Percentiles rank a stretch among this genome's conserved stretches.
Conservation (phyloP, 2,113 vertebrate genomes). For the Petrocephalus zakoni region DNA sequence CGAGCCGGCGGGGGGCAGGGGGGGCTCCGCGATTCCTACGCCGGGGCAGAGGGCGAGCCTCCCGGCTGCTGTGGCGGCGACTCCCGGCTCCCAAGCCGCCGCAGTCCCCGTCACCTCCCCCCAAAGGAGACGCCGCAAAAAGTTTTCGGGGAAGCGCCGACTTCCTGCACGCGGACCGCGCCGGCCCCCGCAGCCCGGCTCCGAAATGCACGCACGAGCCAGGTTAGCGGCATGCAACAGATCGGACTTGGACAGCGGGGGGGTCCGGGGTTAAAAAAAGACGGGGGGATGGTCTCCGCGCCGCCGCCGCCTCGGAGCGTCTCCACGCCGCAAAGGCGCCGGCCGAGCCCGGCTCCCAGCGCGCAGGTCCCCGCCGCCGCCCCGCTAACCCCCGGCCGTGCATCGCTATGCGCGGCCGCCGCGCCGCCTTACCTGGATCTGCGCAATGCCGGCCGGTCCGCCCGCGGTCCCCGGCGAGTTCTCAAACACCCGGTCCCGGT, state of each 20-base stretch:
- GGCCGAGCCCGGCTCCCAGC: neutral
- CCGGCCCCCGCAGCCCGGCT: neutral
- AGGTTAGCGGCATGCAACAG: neutral
- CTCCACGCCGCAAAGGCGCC: neutral
- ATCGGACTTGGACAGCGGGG: neutral
- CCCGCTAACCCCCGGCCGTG: no score
- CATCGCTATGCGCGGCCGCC: neutral
- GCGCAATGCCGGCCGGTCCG: constrained; percentile 45
- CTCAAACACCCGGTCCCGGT: constrained; percentile 79
- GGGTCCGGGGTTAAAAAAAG: no score
- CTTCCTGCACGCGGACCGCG: neutral
- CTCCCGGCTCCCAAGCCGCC: neutral
- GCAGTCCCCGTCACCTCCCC: neutral
- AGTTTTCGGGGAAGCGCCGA: neutral
- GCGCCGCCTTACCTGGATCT: constrained; percentile 54
- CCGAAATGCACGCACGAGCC: neutral
- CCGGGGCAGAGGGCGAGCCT: neutral
- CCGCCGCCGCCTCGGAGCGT: neutral
- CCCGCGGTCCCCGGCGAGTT: constrained; percentile 55
- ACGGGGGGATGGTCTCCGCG: neutral
- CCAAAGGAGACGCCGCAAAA: neutral
- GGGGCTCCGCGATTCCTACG: neutral
- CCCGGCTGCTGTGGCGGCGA: neutral
- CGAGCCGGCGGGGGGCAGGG: neutral
- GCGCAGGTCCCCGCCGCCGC: neutral